These are phyloP conservation scores for Sinohyriopsis cumingii DNA, from an alignment of 2,888 invertebrate genomes.

Conservation along the genomic window DNA sequence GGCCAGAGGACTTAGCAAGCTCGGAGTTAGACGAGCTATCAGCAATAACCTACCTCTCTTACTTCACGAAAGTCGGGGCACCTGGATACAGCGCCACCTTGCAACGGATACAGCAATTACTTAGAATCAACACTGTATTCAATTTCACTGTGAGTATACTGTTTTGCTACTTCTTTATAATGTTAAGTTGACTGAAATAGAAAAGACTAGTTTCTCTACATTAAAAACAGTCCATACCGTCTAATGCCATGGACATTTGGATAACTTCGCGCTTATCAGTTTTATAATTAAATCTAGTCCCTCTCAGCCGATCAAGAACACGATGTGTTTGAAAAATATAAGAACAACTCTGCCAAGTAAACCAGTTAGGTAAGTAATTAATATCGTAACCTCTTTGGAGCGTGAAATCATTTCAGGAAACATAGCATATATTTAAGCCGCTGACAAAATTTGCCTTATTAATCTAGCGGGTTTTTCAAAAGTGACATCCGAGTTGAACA, in stretches of 20 bases:
- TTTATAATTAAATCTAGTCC: no score
- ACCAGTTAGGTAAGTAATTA: no score
- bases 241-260: neutral
- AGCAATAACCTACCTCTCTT: slow-evolving; percentile 97
- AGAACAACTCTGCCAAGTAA: no score
- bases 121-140: slow-evolving; percentile 82
- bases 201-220: neutral
- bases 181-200: neutral
- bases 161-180: neutral
- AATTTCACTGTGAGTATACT: slow-evolving; percentile 91
- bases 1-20: slow-evolving; percentile 95
- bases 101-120: slow-evolving; percentile 86
- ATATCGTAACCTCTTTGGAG: no score
- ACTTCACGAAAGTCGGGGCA: slow-evolving; percentile 97
- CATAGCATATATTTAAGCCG: no score
- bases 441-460: no score
- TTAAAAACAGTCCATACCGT: neutral
- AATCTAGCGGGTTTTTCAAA: no score
- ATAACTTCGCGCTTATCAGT: no score
- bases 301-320: no score
- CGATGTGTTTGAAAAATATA: no score
- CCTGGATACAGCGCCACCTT: slow-evolving; percentile 92
- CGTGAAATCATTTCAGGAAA: no score
- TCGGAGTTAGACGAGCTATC: slow-evolving; percentile 96
- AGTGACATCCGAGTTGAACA: no score